Evolutionary conservation across 2,113 vertebrate genomes (phyloP).

Genomic region (Larimichthys polyactis): DNA sequence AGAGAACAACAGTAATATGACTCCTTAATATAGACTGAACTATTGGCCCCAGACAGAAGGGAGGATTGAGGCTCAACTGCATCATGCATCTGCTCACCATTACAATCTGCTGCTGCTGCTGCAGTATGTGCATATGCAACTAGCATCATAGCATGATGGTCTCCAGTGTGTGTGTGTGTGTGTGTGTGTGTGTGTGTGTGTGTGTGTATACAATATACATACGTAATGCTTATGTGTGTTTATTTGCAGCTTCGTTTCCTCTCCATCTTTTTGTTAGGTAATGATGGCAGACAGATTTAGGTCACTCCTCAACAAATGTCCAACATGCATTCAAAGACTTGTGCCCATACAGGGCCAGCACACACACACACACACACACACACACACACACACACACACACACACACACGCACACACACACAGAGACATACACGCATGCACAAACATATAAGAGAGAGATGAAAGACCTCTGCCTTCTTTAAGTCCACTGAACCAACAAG

Average conservation of each 20-base stretch:
- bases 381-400: no score
- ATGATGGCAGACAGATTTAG: conserved; percentile 82
- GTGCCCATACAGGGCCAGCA: conserved; percentile 10
- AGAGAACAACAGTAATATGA: conserved; percentile 62
- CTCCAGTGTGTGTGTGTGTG: neutral
- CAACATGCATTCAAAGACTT: conserved; percentile 67
- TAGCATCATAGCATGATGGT: neutral
- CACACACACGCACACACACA: neutral
- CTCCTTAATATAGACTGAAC: conserved; percentile 66
- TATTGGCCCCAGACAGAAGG: conserved; percentile 52
- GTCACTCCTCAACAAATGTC: conserved; percentile 79
- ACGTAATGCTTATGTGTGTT: conserved; percentile 1
- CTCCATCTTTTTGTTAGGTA: conserved; percentile 76
- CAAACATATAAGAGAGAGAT: conserved; percentile 4
- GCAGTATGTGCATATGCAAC: conserved; percentile 14
- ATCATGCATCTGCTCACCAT: conserved; percentile 14
- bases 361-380: neutral
- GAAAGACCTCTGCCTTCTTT: conserved; percentile 60
- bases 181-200: conserved; percentile 22
- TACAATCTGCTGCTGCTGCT: conserved; percentile 51
- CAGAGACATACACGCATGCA: neutral
- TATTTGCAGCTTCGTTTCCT: conserved; percentile 53
- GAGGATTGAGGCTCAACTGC: conserved; percentile 37
- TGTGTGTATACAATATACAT: neutral
- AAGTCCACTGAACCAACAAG: conserved; percentile 66